These are phyloP conservation scores for Spodoptera exigua DNA, from an alignment of 2,888 invertebrate species.

Conservation along the genomic window DNA sequence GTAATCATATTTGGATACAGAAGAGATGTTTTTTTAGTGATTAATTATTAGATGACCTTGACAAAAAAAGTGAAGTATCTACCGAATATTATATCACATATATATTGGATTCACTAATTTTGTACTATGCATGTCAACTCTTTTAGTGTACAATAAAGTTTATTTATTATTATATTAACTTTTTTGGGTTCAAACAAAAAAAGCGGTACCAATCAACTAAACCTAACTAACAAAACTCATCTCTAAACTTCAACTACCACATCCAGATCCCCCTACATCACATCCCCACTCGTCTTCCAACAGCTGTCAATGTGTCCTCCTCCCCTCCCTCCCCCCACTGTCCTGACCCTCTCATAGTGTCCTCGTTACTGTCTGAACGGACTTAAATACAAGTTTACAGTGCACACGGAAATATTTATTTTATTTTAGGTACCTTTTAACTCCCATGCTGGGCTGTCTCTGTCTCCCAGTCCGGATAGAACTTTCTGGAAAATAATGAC, in stretches of 20 bases:
- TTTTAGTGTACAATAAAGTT: too few species aligned
- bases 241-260: slow-evolving; percentile 3
- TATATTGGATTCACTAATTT: too few species aligned
- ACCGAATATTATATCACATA: too few species aligned
- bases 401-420: slow-evolving; percentile 45
- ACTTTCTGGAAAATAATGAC: slow-evolving; percentile 8
- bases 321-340: slow-evolving; percentile 11
- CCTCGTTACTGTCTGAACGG: slow-evolving; percentile 59
- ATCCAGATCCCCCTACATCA: slow-evolving; percentile 24
- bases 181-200: too few species aligned
- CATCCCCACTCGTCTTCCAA: slow-evolving; percentile 34
- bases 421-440: slow-evolving; percentile 47
- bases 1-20: too few species aligned
- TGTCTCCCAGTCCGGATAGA: slow-evolving; percentile 1
- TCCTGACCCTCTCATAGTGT: slow-evolving; percentile 40
- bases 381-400: slow-evolving; percentile 60
- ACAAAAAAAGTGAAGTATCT: too few species aligned
- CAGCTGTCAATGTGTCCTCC: slow-evolving; percentile 58
- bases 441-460: slow-evolving; percentile 10
- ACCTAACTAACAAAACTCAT: too few species aligned
- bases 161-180: too few species aligned
- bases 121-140: too few species aligned
- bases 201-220: too few species aligned
- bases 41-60: too few species aligned
- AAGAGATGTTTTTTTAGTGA: too few species aligned